These are phyloP conservation scores for Pristionchus arcanus DNA, from an alignment of 2,888 invertebrate genomes.

Conservation along the genomic window DNA sequence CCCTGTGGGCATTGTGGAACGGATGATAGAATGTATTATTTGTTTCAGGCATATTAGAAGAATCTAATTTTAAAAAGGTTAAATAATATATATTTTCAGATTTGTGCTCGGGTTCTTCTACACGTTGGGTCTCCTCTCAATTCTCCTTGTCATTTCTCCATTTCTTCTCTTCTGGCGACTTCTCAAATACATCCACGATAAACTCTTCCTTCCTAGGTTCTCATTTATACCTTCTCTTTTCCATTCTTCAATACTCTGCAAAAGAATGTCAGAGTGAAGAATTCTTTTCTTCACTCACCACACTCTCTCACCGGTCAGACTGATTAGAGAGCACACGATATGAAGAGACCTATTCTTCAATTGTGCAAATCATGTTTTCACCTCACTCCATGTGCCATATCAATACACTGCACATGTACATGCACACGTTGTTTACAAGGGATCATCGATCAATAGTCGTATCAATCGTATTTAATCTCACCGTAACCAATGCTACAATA, in stretches of 20 bases:
- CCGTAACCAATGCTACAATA: background rate
- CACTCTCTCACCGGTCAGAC: no score
- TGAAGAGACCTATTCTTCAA: background rate
- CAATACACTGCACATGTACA: background rate
- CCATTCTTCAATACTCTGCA: background rate
- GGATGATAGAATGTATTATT: background rate
- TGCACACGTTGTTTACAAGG: background rate
- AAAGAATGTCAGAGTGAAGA: no score
- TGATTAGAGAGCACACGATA: no score
- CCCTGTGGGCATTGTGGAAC: background rate
- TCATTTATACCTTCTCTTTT: background rate
- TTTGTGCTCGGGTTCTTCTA: background rate
- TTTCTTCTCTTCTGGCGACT: conserved; percentile 30
- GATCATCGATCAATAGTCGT: background rate
- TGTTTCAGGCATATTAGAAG: background rate
- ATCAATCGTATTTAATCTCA: background rate
- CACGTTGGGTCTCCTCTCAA: background rate
- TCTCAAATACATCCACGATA: background rate
- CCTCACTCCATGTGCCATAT: background rate
- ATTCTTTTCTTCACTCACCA: no score
- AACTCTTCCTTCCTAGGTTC: conserved; percentile 38
- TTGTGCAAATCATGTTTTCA: background rate
- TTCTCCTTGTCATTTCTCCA: background rate
- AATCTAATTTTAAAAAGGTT: background rate
- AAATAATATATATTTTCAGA: background rate